Evolutionary conservation across 2,113 vertebrate genomes (phyloP), one percentile per base, ranked within the genome.

Genomic region (Chaenocephalus aceratus): DNA sequence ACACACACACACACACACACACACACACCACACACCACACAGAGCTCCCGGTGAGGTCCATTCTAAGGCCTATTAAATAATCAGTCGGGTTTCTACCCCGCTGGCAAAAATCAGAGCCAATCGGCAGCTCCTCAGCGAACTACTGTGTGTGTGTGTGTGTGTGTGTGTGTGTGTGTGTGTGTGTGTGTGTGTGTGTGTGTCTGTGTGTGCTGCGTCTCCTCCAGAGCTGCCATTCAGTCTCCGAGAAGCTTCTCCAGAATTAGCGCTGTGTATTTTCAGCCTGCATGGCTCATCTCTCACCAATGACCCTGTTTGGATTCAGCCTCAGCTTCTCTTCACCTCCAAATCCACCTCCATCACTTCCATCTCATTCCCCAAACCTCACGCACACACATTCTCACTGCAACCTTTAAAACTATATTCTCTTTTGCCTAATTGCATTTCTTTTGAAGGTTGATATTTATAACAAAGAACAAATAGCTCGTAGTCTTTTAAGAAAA

Each of bases 31-130:
- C 59, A 62, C 30, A 59, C 0, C 63, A 62, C 59, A 71, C 34
- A 14, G 2, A 49, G 52, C 75, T 78, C 77, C 21, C 15, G 77
- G 79, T 78, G 88, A 84, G 83, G 65, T 80, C 80, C 72, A 65
- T 82, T 90, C 41, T 70, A 10, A 86, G 75, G 10, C 44, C 79
- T 64, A 88, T 90, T 88, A 91, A 91, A 90, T 90, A 85, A 92
- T 92, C 87, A 90, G 83, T 48, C 52, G 8, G 13, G 59, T 88
- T 83, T 85, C 79, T 72, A 73, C 82, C 86, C 89, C 74, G 83
- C 88, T 34, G 79, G 77, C 79, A 86, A 58, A 87, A 90, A 90
- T 89, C 84, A 81, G 70, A 84, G 49, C 65, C 64, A 76, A 63
- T 75, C 53, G 57, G 44, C 46, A 72, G 76, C 66, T 79, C 16